A percentile compares a stretch with the other conserved stretches of the same genome.
phyloP scores from a whole-genome alignment of 2,888 invertebrate species.

The Epirrhoe alternata region DNA sequence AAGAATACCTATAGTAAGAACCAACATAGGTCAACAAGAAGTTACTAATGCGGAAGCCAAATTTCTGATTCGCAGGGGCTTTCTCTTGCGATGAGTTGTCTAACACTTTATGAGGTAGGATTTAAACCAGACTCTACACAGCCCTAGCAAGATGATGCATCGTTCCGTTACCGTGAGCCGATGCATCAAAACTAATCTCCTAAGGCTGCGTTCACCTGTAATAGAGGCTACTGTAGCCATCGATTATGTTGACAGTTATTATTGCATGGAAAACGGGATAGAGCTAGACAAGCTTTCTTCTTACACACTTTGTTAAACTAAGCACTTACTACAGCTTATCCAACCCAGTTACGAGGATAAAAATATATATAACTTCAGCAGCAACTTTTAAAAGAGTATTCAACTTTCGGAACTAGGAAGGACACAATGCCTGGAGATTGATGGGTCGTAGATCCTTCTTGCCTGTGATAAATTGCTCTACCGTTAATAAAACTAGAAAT shows the following conservation, averaged over 20 bases:
- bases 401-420: conserved; percentile 11
- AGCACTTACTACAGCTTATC: no score
- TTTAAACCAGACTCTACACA: background rate
- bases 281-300: no score
- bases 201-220: background rate
- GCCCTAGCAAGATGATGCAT: conserved; percentile 16
- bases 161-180: conserved; percentile 9
- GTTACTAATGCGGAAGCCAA: no score
- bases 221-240: background rate
- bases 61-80: no score
- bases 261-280: background rate
- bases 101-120: background rate
- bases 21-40: no score
- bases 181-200: conserved; percentile 19
- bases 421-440: background rate
- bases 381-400: conserved; percentile 12
- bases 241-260: background rate
- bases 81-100: no score
- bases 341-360: background rate
- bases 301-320: no score
- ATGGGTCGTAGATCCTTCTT: conserved; percentile 2
- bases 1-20: no score
- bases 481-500: background rate
- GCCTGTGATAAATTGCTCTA: background rate
- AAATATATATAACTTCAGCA: background rate